A percentile compares a stretch with the other conserved stretches of the same genome.
phyloP scores from a whole-genome alignment of 2,888 invertebrate genomes.

The Timandra comae region DNA sequence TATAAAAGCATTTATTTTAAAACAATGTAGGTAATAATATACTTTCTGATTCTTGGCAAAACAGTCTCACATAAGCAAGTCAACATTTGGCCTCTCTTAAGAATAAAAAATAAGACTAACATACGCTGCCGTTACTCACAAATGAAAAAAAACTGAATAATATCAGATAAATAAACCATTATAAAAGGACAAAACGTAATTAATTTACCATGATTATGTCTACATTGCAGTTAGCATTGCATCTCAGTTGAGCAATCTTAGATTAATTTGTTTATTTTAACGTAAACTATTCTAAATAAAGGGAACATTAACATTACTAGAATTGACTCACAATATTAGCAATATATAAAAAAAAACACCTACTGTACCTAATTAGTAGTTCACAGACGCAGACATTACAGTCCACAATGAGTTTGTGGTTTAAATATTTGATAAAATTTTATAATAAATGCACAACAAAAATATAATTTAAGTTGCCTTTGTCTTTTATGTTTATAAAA shows the following conservation, averaged over 20 bases:
- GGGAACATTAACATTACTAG: slow-evolving; percentile 70
- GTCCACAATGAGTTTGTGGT: slow-evolving; percentile 70
- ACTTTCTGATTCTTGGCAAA: slow-evolving; percentile 78
- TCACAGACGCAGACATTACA: slow-evolving; percentile 61
- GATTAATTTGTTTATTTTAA: slow-evolving; percentile 62
- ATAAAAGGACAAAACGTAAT: slow-evolving; percentile 62
- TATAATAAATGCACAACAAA: slow-evolving; percentile 75
- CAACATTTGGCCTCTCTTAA: slow-evolving; percentile 77
- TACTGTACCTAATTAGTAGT: slow-evolving; percentile 51
- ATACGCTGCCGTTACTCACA: slow-evolving; percentile 76
- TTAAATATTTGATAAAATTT: slow-evolving; percentile 56
- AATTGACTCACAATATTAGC: slow-evolving; percentile 75
- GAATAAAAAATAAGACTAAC: slow-evolving; percentile 71
- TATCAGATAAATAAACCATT: slow-evolving; percentile 65
- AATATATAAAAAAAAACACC: slow-evolving; percentile 56
- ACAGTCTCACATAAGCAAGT: slow-evolving; percentile 78
- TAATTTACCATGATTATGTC: slow-evolving; percentile 54
- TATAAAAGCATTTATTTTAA: slow-evolving; percentile 78
- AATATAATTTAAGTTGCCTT: slow-evolving; percentile 72
- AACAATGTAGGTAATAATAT: slow-evolving; percentile 77
- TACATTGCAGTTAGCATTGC: slow-evolving; percentile 73
- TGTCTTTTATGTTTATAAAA: slow-evolving; percentile 73
- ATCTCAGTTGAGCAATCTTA: slow-evolving; percentile 73
- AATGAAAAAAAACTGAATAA: slow-evolving; percentile 62
- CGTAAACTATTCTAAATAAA: slow-evolving; percentile 71